These are phyloP conservation scores for Tetraneura akinire DNA, from an alignment of 1,140 invertebrate species.

Conservation along the genomic window DNA sequence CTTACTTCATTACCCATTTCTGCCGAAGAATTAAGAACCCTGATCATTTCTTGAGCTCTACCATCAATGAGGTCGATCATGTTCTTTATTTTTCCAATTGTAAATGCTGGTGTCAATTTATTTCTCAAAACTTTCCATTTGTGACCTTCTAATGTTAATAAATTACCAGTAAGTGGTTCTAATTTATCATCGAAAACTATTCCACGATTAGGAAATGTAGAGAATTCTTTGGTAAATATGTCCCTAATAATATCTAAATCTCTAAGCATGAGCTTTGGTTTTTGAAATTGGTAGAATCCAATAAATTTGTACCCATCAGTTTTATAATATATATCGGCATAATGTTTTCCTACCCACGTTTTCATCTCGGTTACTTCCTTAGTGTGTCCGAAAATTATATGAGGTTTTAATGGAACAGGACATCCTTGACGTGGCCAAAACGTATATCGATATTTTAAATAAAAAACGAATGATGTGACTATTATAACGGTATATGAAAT, in stretches of 20 bases:
- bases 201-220: conserved; percentile 60
- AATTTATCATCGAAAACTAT: conserved; percentile 59
- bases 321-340: conserved; percentile 40
- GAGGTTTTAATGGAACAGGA: not conserved
- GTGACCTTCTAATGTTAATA: conserved; percentile 61
- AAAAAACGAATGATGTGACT: not conserved
- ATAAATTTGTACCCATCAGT: conserved; percentile 12
- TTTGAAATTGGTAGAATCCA: conserved; percentile 53
- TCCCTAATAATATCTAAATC: conserved; percentile 61
- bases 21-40: conserved; percentile 52
- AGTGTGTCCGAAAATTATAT: conserved; percentile 32
- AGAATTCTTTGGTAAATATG: conserved; percentile 62
- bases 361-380: conserved; percentile 28
- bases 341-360: conserved; percentile 24
- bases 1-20: conserved; percentile 53
- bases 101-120: conserved; percentile 61
- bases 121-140: conserved; percentile 53
- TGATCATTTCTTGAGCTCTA: conserved; percentile 54
- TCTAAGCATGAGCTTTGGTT: conserved; percentile 58
- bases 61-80: conserved; percentile 60
- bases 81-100: conserved; percentile 61
- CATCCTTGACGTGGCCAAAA: conserved; percentile 47
- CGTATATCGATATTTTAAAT: conserved; percentile 42
- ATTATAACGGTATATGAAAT: not conserved
- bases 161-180: conserved; percentile 62